A percentile compares a stretch with the other conserved stretches of the same genome.
These are phyloP conservation scores for Gnathonemus longibarbis DNA, from an alignment of 2,113 vertebrate genomes.

Conservation along the genomic window DNA sequence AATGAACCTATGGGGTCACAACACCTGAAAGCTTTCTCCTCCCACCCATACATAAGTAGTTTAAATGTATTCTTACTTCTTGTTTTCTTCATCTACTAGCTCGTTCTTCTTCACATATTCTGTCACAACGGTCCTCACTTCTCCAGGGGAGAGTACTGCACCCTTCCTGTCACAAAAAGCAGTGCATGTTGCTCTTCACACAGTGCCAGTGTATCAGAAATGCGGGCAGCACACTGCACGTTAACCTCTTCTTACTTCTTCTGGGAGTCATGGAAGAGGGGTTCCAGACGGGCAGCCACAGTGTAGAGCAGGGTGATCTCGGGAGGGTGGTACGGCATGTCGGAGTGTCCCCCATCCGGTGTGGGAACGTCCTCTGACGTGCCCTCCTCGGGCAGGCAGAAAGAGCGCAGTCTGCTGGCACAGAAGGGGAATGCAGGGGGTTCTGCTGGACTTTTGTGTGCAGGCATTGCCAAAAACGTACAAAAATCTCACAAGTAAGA, in stretches of 20 bases:
- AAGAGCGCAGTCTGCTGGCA: constrained; percentile 70
- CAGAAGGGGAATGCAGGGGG: not conserved
- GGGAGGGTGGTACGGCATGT: constrained; percentile 71
- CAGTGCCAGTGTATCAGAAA: not conserved
- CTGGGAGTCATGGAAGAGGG: constrained; percentile 78
- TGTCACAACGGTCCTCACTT: constrained; percentile 74
- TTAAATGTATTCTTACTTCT: constrained; percentile 69
- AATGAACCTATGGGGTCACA: not conserved
- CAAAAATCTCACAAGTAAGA: not conserved
- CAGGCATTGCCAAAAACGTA: not conserved
- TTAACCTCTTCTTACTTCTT: constrained; percentile 65
- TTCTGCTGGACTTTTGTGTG: not conserved
- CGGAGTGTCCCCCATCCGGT: constrained; percentile 52
- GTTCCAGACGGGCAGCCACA: constrained; percentile 71
- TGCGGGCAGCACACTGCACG: not conserved
- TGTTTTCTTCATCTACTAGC: constrained; percentile 77
- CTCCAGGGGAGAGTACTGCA: constrained; percentile 63
- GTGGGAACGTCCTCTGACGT: constrained; percentile 41
- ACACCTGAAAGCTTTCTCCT: not conserved
- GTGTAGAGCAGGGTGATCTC: constrained; percentile 79
- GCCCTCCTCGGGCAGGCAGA: constrained; percentile 62
- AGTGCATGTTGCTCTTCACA: not conserved
- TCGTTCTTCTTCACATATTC: constrained; percentile 82
- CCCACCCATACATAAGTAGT: not conserved
- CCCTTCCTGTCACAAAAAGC: constrained; percentile 70